A percentile compares a stretch with the other conserved stretches of the same genome.
These are phyloP conservation scores for Sisor rabdophorus DNA, from an alignment of 2,113 vertebrate species.

Conservation along the genomic window DNA sequence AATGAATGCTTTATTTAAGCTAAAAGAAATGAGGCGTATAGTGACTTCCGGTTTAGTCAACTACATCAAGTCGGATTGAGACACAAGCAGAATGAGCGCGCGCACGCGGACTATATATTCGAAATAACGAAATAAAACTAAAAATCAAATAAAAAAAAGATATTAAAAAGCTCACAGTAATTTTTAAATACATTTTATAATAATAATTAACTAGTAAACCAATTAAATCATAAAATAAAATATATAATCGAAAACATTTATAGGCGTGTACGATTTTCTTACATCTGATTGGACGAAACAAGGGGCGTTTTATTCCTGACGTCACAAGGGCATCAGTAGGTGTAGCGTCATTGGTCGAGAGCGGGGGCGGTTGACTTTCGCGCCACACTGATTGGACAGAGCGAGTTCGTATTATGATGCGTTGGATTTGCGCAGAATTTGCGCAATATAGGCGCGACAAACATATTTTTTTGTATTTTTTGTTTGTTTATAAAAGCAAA, in stretches of 20 bases:
- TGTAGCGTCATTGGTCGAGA: conserved; percentile 10
- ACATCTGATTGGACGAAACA: conserved; percentile 53
- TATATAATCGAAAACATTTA: too few species aligned
- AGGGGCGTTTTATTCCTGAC: background rate
- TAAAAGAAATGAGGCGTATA: background rate
- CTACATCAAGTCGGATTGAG: background rate
- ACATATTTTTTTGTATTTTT: background rate
- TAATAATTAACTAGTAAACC: too few species aligned
- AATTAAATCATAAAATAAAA: too few species aligned
- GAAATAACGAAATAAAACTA: background rate
- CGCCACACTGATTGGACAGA: conserved; percentile 53
- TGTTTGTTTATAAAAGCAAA: background rate
- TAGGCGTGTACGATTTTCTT: conserved; percentile 45
- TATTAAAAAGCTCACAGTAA: background rate
- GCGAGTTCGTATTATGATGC: background rate
- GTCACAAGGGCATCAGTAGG: background rate
- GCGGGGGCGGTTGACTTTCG: background rate
- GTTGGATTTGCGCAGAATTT: conserved; percentile 1
- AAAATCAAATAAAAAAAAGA: background rate
- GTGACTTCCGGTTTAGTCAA: background rate
- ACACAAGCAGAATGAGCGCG: background rate
- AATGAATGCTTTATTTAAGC: too few species aligned
- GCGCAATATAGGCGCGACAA: background rate
- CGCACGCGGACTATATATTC: too few species aligned
- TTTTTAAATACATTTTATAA: background rate